A percentile compares a stretch with the other conserved stretches of the same genome.
Conservation (phyloP, 2,888 invertebrate genomes). For the Philaethria dido region DNA sequence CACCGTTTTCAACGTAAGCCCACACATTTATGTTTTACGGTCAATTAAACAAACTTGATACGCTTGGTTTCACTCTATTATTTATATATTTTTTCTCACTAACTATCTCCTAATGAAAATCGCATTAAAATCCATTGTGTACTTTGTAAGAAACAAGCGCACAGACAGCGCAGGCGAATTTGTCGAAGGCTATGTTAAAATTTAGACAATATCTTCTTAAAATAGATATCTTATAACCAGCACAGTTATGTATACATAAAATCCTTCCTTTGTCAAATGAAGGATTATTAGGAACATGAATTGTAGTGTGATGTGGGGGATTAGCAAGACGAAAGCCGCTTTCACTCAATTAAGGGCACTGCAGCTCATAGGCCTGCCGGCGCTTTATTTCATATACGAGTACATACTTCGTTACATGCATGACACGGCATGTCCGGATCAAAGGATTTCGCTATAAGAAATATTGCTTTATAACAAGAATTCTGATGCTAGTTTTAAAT, state of each 20-base stretch:
- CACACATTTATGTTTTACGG: no score
- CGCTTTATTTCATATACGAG: slow-evolving; percentile 30
- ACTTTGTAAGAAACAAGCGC: no score
- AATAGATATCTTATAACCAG: no score
- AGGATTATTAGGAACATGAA: slow-evolving; percentile 25
- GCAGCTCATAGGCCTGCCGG: slow-evolving; percentile 27
- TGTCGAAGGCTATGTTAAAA: no score
- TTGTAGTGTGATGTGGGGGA: slow-evolving; percentile 39
- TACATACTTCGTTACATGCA: slow-evolving; percentile 32
- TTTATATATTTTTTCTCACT: no score
- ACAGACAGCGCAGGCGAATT: no score
- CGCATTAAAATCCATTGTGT: no score
- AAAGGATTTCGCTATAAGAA: slow-evolving; percentile 4
- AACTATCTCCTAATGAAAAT: no score
- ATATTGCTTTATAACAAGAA: not conserved
- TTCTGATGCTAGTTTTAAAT: not conserved
- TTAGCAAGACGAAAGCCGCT: slow-evolving; percentile 43
- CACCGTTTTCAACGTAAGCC: no score
- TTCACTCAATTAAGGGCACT: slow-evolving; percentile 45
- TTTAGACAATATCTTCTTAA: no score
- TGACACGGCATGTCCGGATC: slow-evolving; percentile 17
- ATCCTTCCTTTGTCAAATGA: slow-evolving; percentile 16
- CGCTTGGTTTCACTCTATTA: no score
- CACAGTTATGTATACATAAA: not conserved
- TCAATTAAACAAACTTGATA: no score